These are phyloP conservation scores for Mormoops blainvillei DNA, from an alignment of 2,113 vertebrate species.

Conservation along the genomic window DNA sequence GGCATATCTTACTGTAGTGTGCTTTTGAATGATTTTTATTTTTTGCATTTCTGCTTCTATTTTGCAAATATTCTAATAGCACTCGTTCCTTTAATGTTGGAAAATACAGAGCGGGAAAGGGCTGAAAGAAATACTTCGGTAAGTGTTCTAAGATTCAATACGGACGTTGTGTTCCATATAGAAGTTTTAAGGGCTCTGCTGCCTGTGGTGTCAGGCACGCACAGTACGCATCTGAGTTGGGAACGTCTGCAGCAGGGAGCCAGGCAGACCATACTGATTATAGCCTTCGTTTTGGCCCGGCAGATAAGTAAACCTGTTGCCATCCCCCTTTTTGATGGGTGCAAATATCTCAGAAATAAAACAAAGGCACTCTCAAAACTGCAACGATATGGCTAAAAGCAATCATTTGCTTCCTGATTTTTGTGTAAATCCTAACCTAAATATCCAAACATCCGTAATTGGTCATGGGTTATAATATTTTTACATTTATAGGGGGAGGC, in stretches of 20 bases:
- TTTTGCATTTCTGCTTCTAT: conserved; percentile 5
- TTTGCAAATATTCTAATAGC: neutral
- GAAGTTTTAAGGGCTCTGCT: neutral
- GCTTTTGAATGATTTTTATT: neutral
- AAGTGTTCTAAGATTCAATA: neutral
- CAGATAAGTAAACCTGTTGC: neutral
- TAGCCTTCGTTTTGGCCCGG: neutral
- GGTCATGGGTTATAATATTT: neutral
- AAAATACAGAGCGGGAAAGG: neutral
- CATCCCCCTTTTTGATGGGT: neutral
- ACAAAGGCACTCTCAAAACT: neutral
- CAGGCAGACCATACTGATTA: neutral
- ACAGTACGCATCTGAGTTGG: neutral
- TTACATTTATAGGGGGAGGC: neutral
- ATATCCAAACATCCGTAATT: neutral
- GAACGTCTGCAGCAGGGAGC: neutral
- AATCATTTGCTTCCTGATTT: neutral
- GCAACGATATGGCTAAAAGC: neutral
- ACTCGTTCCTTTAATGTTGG: neutral
- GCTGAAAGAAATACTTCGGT: neutral
- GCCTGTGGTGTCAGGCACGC: neutral
- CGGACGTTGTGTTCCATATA: neutral
- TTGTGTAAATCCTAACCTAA: neutral
- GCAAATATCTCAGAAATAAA: conserved; percentile 3
- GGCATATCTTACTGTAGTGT: neutral